Evolutionary conservation across 2,797 vertebrate species (phyloP).

Genomic region (Cygnus olor): DNA sequence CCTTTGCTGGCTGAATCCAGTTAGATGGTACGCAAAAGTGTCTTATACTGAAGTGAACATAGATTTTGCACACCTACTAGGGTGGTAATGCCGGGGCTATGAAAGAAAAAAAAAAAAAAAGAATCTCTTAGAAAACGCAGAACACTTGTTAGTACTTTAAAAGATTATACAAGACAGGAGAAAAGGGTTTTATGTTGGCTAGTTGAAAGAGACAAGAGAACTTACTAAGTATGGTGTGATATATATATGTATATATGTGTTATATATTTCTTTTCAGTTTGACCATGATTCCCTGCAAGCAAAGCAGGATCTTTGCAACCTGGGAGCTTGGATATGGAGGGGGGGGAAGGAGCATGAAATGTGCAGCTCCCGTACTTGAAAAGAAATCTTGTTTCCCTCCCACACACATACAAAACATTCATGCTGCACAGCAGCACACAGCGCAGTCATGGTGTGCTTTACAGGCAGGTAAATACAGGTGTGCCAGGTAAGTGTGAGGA

Average conservation of each 20-base stretch:
- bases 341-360: neutral
- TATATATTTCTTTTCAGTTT: slow-evolving; percentile 12
- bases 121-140: slow-evolving; percentile 62
- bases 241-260: neutral
- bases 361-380: neutral
- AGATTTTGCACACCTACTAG: slow-evolving; percentile 71
- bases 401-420: neutral
- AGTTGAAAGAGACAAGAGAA: slow-evolving; percentile 72
- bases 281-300: slow-evolving; percentile 24
- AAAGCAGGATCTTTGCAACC: slow-evolving; percentile 18
- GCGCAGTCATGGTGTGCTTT: neutral
- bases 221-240: slow-evolving; percentile 48
- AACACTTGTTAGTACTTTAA: slow-evolving; percentile 75
- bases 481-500: neutral
- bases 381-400: neutral
- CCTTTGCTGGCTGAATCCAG: slow-evolving; percentile 67
- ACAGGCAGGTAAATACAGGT: neutral
- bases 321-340: neutral
- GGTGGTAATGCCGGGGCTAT: slow-evolving; percentile 70
- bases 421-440: neutral
- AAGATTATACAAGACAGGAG: slow-evolving; percentile 57
- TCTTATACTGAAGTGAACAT: slow-evolving; percentile 74
- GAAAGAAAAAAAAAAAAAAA: slow-evolving; percentile 23
- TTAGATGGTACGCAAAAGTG: slow-evolving; percentile 66
- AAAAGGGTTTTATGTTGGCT: slow-evolving; percentile 67